These are phyloP conservation scores for Anhinga rufa DNA, from an alignment of 2,113 vertebrate genomes.

Conservation along the genomic window DNA sequence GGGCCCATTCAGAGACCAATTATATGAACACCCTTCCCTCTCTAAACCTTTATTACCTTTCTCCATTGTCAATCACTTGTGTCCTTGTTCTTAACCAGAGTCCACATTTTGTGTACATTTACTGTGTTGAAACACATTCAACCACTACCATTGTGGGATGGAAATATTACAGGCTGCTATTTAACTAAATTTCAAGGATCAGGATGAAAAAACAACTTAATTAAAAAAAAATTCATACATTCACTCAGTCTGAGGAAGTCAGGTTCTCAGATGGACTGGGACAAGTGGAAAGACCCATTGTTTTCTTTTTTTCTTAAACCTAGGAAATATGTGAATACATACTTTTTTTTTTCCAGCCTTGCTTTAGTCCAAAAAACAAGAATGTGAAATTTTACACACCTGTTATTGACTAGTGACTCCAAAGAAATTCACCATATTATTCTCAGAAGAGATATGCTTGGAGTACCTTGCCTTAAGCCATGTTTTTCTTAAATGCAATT, in stretches of 20 bases:
- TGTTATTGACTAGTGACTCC: background rate
- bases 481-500: background rate
- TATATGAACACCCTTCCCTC: background rate
- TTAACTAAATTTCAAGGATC: background rate
- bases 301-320: background rate
- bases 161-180: background rate
- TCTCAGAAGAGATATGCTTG: background rate
- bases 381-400: background rate
- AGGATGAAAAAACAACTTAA: background rate
- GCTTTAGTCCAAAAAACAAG: background rate
- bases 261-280: background rate
- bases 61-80: background rate
- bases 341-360: background rate
- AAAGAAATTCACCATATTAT: background rate
- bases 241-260: background rate
- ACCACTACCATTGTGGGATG: background rate
- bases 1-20: background rate
- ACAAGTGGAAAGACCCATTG: background rate
- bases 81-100: too few species aligned
- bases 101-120: background rate
- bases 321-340: background rate
- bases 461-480: background rate
- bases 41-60: background rate
- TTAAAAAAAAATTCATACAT: background rate
- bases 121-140: background rate